A percentile compares a stretch with the other conserved stretches of the same genome.
Evolutionary conservation across 2,888 invertebrate species (phyloP).

Genomic region (Coelinius sp.): DNA sequence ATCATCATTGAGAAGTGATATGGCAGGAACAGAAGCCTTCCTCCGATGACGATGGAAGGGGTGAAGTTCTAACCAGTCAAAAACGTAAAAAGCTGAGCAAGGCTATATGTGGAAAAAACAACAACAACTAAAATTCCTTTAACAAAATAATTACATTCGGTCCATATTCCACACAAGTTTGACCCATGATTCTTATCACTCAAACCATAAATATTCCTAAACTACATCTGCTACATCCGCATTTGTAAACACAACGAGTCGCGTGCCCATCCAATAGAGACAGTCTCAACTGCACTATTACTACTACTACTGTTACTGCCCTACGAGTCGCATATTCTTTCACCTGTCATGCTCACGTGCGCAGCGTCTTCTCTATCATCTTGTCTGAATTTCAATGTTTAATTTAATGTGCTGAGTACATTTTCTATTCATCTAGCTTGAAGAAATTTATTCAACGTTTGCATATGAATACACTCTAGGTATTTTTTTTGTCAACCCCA

Average conservation of each 20-base stretch:
- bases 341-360: slow-evolving; percentile 63
- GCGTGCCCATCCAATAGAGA: slow-evolving; percentile 58
- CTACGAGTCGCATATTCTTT: slow-evolving; percentile 54
- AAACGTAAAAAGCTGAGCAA: no score
- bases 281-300: slow-evolving; percentile 34
- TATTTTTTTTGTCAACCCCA: background rate
- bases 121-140: no score
- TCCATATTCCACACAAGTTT: background rate
- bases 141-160: background rate
- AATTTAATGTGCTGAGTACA: background rate
- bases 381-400: background rate
- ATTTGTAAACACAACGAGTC: slow-evolving; percentile 68
- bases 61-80: no score
- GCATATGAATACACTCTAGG: background rate
- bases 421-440: background rate
- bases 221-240: slow-evolving; percentile 58
- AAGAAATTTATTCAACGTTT: background rate
- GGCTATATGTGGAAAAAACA: no score
- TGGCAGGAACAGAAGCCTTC: no score
- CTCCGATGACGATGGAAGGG: no score
- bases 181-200: slow-evolving; percentile 31
- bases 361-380: background rate
- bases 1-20: no score
- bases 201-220: slow-evolving; percentile 2
- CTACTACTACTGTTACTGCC: slow-evolving; percentile 39